Conservation (phyloP, 2,797 vertebrate genomes). For the Anguilla marmorata region DNA sequence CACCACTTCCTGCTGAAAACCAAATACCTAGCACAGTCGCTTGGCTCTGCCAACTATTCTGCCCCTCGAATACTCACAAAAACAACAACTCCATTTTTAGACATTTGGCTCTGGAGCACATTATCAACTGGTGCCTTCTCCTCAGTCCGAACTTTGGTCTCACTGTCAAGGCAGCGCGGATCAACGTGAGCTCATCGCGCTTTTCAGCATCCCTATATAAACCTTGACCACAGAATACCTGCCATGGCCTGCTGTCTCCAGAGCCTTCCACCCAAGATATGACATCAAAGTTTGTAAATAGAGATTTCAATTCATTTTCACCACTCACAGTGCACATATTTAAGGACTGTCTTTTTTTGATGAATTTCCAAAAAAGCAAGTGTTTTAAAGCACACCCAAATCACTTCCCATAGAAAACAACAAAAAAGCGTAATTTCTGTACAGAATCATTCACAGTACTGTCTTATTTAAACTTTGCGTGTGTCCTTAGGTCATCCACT, state of each 20-base stretch:
- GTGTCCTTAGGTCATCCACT: background rate
- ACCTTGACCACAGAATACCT: constrained; percentile 27
- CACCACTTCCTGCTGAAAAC: constrained; percentile 45
- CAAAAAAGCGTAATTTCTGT: background rate
- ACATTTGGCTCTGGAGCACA: background rate
- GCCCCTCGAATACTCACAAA: constrained; percentile 24
- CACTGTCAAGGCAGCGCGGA: background rate
- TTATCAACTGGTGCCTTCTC: background rate
- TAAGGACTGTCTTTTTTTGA: constrained; percentile 46
- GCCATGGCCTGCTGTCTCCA: background rate
- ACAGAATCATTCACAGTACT: background rate
- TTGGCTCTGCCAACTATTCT: constrained; percentile 33
- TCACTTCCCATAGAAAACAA: background rate
- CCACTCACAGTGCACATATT: constrained; percentile 32
- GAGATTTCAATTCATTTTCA: constrained; percentile 43
- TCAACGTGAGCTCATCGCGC: background rate
- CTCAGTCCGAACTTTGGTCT: background rate
- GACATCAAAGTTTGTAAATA: background rate
- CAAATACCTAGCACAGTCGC: constrained; percentile 15
- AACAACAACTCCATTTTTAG: constrained; percentile 37
- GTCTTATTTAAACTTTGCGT: background rate
- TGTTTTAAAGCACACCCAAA: constrained; percentile 1
- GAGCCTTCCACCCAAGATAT: background rate
- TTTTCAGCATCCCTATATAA: background rate
- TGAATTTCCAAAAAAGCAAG: constrained; percentile 37